Evolutionary conservation across 37 sponge, comb jelly and placozoan genomes (phyloP).

Genomic region (Halichondria panicea): DNA sequence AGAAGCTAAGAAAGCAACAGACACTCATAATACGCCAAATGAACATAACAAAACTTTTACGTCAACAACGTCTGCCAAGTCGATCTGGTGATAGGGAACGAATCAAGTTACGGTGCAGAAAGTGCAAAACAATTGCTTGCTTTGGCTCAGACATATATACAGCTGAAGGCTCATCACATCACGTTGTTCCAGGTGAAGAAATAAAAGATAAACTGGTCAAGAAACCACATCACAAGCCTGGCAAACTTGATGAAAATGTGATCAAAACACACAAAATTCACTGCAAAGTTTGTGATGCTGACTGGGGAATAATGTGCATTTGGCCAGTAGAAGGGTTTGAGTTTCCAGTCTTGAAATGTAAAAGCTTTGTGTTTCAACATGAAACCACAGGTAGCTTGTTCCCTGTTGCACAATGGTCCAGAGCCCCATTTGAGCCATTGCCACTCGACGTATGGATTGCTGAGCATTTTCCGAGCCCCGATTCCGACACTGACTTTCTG

Average conservation of each 20-base stretch:
- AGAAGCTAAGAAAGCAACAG: not conserved
- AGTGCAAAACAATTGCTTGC: conserved; percentile 57
- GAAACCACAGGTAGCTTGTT: not conserved
- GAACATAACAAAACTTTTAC: not conserved
- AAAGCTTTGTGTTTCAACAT: conserved; percentile 55
- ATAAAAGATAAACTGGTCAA: conserved; percentile 1
- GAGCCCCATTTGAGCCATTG: conserved; percentile 9
- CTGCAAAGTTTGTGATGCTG: conserved; percentile 42
- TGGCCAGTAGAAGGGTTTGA: conserved; percentile 20
- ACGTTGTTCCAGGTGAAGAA: conserved; percentile 1
- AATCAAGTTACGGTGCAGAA: conserved; percentile 34
- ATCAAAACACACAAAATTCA: conserved; percentile 39
- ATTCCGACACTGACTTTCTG: too few species aligned
- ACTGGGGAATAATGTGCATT: conserved; percentile 55
- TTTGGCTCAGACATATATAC: conserved; percentile 35
- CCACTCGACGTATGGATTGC: too few species aligned
- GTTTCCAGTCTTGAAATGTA: conserved; percentile 67
- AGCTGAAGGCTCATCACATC: not conserved
- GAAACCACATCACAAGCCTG: not conserved
- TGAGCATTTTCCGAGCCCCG: too few species aligned
- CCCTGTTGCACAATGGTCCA: conserved; percentile 15
- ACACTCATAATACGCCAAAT: not conserved
- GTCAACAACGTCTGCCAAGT: not conserved
- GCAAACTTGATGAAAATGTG: not conserved
- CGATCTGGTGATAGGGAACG: not conserved